Evolutionary conservation across 2,888 invertebrate genomes (phyloP).

Genomic region (Caenorhabditis panamensis): DNA sequence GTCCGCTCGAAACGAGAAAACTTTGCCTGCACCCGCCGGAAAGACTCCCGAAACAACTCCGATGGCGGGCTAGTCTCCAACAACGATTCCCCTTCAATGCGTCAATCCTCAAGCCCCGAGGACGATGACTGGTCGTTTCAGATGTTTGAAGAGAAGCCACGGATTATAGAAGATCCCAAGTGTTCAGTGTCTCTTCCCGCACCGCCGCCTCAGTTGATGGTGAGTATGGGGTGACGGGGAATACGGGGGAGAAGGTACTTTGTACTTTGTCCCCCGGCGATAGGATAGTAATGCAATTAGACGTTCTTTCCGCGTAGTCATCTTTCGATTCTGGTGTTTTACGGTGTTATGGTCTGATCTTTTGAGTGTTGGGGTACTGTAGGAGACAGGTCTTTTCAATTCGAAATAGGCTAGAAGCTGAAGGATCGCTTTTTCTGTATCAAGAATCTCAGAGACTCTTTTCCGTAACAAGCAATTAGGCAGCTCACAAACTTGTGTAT

Average conservation of each 20-base stretch:
- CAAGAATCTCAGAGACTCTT: no score
- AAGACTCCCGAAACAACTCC: conserved; percentile 36
- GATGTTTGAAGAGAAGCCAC: conserved; percentile 42
- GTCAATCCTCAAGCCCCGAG: conserved; percentile 38
- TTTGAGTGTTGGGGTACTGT: neutral
- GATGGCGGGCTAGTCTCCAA: conserved; percentile 3
- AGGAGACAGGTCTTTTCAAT: conserved; percentile 8
- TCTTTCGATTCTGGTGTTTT: conserved; percentile 28
- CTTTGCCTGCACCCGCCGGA: conserved; percentile 50
- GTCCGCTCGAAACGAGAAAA: conserved; percentile 55
- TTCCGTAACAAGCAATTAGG: no score
- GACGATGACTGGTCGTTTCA: conserved; percentile 51
- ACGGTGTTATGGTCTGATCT: conserved; percentile 28
- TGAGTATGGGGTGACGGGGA: conserved; percentile 8
- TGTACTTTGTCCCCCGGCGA: conserved; percentile 38
- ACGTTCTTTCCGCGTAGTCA: neutral
- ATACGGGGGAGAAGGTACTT: conserved; percentile 8
- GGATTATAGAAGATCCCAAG: neutral
- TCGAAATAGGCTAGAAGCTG: neutral
- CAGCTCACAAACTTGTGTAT: no score
- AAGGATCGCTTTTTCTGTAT: no score
- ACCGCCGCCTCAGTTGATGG: conserved; percentile 30
- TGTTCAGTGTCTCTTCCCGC: conserved; percentile 17
- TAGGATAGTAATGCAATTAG: conserved; percentile 44
- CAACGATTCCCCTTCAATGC: conserved; percentile 32